phyloP scores from a whole-genome alignment of 1,140 invertebrate genomes.

The Lepidostoma basale region DNA sequence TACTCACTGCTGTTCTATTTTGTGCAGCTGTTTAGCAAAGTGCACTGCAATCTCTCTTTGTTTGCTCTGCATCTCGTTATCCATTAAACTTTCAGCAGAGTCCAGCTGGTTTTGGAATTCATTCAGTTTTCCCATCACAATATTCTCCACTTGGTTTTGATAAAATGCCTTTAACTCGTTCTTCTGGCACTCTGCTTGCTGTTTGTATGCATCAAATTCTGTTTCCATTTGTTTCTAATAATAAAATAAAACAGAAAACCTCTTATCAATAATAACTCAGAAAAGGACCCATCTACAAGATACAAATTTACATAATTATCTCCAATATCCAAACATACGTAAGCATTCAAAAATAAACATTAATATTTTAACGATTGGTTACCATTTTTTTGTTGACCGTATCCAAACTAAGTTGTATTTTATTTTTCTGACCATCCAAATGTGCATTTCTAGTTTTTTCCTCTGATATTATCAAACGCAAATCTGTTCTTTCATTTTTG shows the following conservation, averaged over 20 bases:
- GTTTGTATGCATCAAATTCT: conserved; percentile 61
- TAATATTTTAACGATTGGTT: conserved; percentile 35
- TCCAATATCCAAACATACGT: too few relatives aligned
- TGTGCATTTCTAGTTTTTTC: conserved; percentile 58
- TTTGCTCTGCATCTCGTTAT: conserved; percentile 67
- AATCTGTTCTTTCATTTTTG: conserved; percentile 61
- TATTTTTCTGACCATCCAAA: conserved; percentile 60
- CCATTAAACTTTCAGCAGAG: conserved; percentile 66
- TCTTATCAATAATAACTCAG: neutral
- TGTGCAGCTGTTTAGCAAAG: conserved; percentile 72
- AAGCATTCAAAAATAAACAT: neutral
- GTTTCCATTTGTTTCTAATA: conserved; percentile 62
- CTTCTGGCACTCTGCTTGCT: conserved; percentile 69
- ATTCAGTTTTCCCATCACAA: conserved; percentile 74
- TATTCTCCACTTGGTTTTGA: conserved; percentile 78
- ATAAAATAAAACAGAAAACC: neutral
- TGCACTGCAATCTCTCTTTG: conserved; percentile 71
- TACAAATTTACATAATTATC: too few relatives aligned
- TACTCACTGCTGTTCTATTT: conserved; percentile 74
- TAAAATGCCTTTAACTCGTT: conserved; percentile 74
- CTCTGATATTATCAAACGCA: conserved; percentile 60
- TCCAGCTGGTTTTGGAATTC: conserved; percentile 81
- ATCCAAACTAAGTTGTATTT: conserved; percentile 57
- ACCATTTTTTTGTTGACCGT: conserved; percentile 61
- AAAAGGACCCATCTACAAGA: too few relatives aligned